These are phyloP conservation scores for Thalpophila matura DNA, from an alignment of 2,888 invertebrate genomes.

Conservation along the genomic window DNA sequence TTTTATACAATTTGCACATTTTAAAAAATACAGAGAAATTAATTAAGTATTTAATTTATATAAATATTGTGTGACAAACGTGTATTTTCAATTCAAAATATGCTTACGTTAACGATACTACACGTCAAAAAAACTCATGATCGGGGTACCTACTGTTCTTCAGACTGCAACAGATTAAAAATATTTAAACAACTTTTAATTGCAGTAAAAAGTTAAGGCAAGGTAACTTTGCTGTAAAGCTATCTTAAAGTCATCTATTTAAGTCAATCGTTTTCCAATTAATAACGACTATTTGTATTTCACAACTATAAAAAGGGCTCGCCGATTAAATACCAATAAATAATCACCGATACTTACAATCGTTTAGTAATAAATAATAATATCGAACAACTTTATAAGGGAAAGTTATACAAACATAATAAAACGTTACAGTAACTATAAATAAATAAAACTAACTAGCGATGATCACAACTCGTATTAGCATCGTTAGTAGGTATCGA, in stretches of 20 bases:
- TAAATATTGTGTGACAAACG: no score
- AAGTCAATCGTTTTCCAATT: slow-evolving; percentile 41
- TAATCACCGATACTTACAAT: slow-evolving; percentile 54
- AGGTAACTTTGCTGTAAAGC: slow-evolving; percentile 21
- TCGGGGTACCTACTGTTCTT: background rate
- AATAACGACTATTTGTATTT: slow-evolving; percentile 47
- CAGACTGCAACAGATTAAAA: background rate
- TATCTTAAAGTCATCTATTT: slow-evolving; percentile 35
- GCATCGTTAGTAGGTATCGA: slow-evolving; percentile 62
- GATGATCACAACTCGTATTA: slow-evolving; percentile 57
- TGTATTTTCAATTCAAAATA: no score
- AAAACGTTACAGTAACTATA: slow-evolving; percentile 54
- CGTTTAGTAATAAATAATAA: slow-evolving; percentile 57
- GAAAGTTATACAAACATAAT: slow-evolving; percentile 60
- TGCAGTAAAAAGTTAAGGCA: slow-evolving; percentile 28
- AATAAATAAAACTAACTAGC: slow-evolving; percentile 64
- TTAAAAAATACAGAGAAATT: no score
- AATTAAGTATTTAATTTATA: no score
- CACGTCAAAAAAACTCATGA: no score
- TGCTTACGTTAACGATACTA: no score
- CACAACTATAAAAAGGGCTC: slow-evolving; percentile 57
- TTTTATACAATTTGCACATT: no score
- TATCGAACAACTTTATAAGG: slow-evolving; percentile 52
- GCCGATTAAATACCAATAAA: slow-evolving; percentile 62
- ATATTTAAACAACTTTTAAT: slow-evolving; percentile 7